Evolutionary conservation across 2,113 vertebrate species (phyloP).

Genomic region (Siphamia tubifer): DNA sequence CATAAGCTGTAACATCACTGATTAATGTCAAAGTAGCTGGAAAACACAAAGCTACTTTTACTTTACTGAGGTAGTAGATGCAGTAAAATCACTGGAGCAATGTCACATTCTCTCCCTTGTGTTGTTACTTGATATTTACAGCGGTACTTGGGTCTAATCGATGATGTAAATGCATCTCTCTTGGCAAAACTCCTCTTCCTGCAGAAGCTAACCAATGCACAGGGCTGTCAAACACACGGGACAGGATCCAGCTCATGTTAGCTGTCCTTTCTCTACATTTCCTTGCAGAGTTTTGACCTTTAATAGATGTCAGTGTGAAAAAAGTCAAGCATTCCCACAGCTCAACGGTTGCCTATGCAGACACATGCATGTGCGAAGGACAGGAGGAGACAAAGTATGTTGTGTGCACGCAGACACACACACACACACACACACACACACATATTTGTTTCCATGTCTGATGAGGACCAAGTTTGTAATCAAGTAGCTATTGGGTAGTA

Average conservation of each 20-base stretch:
- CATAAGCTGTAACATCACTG: not conserved
- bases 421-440: not conserved
- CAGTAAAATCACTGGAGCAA: conserved; percentile 27
- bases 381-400: conserved; percentile 17
- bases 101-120: conserved; percentile 32
- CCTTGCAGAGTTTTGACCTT: conserved; percentile 67
- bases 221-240: conserved; percentile 49
- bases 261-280: conserved; percentile 51
- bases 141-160: conserved; percentile 44
- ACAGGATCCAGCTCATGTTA: conserved; percentile 32
- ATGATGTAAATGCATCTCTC: conserved; percentile 67
- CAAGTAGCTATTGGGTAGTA: no score
- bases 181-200: conserved; percentile 43
- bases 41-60: conserved; percentile 12
- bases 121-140: conserved; percentile 71
- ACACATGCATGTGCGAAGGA: conserved; percentile 9
- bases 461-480: no score
- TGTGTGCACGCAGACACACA: not conserved
- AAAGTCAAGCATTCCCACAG: conserved; percentile 24
- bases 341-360: conserved; percentile 2
- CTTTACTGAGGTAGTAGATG: conserved; percentile 14
- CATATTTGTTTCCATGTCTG: no score
- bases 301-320: conserved; percentile 50
- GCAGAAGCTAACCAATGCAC: conserved; percentile 45
- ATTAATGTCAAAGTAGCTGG: not conserved